These are phyloP conservation scores for Ashinkailepas kermadecensis DNA, from an alignment of 2,888 invertebrate genomes.

Conservation along the genomic window DNA sequence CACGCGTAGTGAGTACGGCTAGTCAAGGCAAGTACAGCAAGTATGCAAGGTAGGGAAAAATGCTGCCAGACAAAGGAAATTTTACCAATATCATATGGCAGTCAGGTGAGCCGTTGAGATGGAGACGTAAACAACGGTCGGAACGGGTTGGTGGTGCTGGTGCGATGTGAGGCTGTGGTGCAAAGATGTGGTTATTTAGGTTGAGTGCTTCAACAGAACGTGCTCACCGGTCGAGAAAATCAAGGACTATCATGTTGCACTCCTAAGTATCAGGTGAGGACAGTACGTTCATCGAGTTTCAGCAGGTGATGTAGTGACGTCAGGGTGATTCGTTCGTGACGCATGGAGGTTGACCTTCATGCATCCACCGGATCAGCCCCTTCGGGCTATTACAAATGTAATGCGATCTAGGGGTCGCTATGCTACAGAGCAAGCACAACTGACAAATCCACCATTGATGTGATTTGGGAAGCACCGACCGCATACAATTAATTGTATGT, in stretches of 20 bases:
- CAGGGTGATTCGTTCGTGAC: conserved; percentile 4
- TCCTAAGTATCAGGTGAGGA: neutral
- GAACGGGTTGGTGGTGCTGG: neutral
- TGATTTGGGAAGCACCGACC: too few relatives aligned
- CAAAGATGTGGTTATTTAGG: neutral
- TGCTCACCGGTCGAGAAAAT: neutral
- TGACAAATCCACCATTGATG: too few relatives aligned
- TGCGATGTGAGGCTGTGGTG: neutral
- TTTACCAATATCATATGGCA: neutral
- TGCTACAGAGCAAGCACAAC: too few relatives aligned
- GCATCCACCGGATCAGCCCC: neutral
- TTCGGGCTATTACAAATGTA: too few relatives aligned
- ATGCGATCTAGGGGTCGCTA: too few relatives aligned
- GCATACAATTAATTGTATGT: too few relatives aligned
- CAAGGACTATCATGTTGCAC: neutral
- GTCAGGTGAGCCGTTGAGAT: neutral
- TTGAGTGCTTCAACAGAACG: neutral
- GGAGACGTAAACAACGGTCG: conserved; percentile 13
- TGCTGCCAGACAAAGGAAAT: neutral
- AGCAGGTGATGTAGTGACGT: conserved; percentile 16
- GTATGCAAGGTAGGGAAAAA: neutral
- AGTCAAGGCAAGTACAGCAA: too few relatives aligned
- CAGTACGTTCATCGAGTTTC: neutral
- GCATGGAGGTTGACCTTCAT: conserved; percentile 1
- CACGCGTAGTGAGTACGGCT: too few relatives aligned